Percentiles rank a stretch among this genome's conserved stretches.
These are phyloP conservation scores for Lycodopsis pacificus DNA, from an alignment of 2,797 vertebrate species.

Conservation along the genomic window DNA sequence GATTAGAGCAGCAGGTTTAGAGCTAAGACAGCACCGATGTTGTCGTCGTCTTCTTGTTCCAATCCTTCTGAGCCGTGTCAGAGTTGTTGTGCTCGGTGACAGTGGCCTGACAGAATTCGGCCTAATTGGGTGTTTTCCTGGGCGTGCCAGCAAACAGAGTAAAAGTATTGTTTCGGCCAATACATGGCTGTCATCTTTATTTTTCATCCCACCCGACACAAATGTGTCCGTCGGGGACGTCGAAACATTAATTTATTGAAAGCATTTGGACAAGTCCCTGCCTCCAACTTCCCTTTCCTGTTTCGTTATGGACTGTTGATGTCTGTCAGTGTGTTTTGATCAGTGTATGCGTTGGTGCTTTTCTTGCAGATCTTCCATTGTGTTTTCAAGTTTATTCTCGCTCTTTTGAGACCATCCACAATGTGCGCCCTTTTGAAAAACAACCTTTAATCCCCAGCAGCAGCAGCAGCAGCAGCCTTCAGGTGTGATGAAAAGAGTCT, in stretches of 20 bases:
- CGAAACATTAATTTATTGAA: background rate
- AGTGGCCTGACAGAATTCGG: slow-evolving; percentile 29
- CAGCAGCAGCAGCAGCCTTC: slow-evolving; percentile 24
- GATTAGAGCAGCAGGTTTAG: no score
- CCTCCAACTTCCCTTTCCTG: background rate
- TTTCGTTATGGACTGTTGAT: background rate
- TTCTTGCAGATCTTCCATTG: background rate
- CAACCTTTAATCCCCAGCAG: slow-evolving; percentile 26
- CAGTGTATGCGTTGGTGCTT: background rate
- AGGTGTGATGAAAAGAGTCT: slow-evolving; percentile 45
- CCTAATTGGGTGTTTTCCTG: slow-evolving; percentile 47
- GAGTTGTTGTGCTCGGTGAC: slow-evolving; percentile 44
- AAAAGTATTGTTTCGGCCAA: slow-evolving; percentile 34
- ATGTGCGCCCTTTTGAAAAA: slow-evolving; percentile 12
- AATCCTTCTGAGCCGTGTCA: slow-evolving; percentile 31
- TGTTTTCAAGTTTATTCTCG: background rate
- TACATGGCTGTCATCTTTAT: slow-evolving; percentile 20
- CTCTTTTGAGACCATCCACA: slow-evolving; percentile 7
- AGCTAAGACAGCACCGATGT: slow-evolving; percentile 21
- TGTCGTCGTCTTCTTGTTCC: slow-evolving; percentile 17
- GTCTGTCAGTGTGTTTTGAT: background rate
- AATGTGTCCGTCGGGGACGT: slow-evolving; percentile 6
- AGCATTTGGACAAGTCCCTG: background rate
- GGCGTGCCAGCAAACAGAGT: slow-evolving; percentile 20
- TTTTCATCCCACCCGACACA: slow-evolving; percentile 9